Evolutionary conservation across 2,888 invertebrate species (phyloP).

Genomic region (Trissonchulus sp.): DNA sequence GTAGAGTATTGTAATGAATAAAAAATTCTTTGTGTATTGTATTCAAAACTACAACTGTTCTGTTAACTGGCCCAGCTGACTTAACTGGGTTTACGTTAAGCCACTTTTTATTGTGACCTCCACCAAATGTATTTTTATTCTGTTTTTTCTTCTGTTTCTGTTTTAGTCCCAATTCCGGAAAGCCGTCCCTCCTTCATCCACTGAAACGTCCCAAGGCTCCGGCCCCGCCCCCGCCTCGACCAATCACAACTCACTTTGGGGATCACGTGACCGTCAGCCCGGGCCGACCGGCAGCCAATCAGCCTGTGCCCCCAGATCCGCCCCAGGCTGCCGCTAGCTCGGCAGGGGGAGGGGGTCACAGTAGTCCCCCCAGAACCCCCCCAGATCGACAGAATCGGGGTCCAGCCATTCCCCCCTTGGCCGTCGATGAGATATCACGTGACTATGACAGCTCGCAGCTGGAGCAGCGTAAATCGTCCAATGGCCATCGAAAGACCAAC

Average conservation of each 20-base stretch:
- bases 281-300: background rate
- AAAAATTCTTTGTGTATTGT: too few species aligned
- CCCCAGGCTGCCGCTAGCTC: background rate
- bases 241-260: too few species aligned
- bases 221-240: slow-evolving; percentile 21
- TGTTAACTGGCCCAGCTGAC: too few species aligned
- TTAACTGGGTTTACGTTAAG: too few species aligned
- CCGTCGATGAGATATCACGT: background rate
- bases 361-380: background rate
- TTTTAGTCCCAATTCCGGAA: too few species aligned
- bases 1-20: too few species aligned
- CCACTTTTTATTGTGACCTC: too few species aligned
- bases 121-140: too few species aligned
- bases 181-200: too few species aligned
- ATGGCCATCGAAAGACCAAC: slow-evolving; percentile 6
- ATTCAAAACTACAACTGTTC: too few species aligned
- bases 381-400: background rate
- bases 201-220: slow-evolving; percentile 20
- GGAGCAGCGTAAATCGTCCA: background rate
- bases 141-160: too few species aligned
- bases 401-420: background rate
- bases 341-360: background rate
- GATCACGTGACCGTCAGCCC: too few species aligned
- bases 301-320: slow-evolving; percentile 1
- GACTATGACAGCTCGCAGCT: background rate